Conservation (phyloP, 2,113 vertebrate species). For the Salvelinus namaycush region DNA sequence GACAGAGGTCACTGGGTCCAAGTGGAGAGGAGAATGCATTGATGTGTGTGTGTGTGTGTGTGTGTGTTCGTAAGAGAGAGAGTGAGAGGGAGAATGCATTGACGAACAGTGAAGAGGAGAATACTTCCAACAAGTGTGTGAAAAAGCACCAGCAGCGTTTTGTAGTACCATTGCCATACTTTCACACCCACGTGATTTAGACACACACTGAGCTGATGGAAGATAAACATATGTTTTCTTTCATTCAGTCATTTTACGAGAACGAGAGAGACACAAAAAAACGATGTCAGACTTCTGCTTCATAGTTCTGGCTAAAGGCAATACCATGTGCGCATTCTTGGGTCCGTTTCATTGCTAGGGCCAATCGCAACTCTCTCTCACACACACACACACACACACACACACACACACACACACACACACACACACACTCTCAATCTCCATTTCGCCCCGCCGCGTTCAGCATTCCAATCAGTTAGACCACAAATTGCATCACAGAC, state of each 20-base stretch:
- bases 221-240: conserved; percentile 1
- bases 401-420: neutral
- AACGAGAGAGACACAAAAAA: neutral
- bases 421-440: neutral
- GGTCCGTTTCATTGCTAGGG: conserved; percentile 20
- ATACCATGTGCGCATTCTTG: neutral
- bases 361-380: neutral
- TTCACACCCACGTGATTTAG: too few species aligned
- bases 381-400: neutral
- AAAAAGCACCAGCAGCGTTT: too few species aligned
- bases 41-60: neutral
- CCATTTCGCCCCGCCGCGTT: neutral
- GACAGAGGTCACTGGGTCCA: neutral
- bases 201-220: too few species aligned
- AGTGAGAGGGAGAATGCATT: neutral
- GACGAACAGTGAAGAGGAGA: neutral
- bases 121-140: too few species aligned
- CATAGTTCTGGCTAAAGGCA: neutral
- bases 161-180: too few species aligned
- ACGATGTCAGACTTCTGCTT: neutral
- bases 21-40: conserved; percentile 13
- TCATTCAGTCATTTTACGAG: conserved; percentile 22
- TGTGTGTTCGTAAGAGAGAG: neutral
- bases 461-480: conserved; percentile 16
- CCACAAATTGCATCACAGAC: neutral